Evolutionary conservation across 2,113 vertebrate genomes (phyloP).

Genomic region (Peucedramus taeniatus): DNA sequence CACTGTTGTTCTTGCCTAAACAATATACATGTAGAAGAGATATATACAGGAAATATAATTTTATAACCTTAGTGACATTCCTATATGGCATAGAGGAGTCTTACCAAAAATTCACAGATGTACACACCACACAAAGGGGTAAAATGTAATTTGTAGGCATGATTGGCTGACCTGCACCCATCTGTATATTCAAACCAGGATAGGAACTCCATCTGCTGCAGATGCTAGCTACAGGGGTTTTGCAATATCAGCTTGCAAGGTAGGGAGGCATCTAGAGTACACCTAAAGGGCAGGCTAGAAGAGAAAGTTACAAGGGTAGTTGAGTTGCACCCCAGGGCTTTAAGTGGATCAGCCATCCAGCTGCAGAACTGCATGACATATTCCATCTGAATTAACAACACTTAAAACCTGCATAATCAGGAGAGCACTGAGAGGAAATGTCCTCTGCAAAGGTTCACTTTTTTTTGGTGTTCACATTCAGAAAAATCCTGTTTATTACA

Average conservation of each 20-base stretch:
- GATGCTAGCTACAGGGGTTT: slow-evolving; percentile 2
- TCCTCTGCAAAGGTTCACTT: neutral
- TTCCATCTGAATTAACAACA: slow-evolving; percentile 24
- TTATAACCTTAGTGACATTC: neutral
- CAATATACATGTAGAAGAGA: neutral
- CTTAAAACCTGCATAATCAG: slow-evolving; percentile 32
- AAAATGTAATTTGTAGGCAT: slow-evolving; percentile 45
- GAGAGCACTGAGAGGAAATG: neutral
- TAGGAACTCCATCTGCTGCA: slow-evolving; percentile 55
- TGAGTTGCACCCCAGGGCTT: neutral
- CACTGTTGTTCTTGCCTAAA: neutral
- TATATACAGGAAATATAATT: neutral
- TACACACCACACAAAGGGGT: neutral
- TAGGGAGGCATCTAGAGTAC: neutral
- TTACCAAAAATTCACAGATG: slow-evolving; percentile 19
- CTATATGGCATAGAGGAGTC: neutral
- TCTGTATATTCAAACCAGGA: neutral
- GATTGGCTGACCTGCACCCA: slow-evolving; percentile 32
- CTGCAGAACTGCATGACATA: neutral
- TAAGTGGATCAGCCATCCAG: slow-evolving; percentile 29
- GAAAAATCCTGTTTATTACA: neutral
- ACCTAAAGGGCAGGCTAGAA: neutral
- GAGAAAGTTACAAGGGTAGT: neutral
- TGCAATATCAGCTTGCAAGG: neutral
- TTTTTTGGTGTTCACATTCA: neutral